phyloP scores from a whole-genome alignment of 2,888 invertebrate species.

The Nyleta sp. region DNA sequence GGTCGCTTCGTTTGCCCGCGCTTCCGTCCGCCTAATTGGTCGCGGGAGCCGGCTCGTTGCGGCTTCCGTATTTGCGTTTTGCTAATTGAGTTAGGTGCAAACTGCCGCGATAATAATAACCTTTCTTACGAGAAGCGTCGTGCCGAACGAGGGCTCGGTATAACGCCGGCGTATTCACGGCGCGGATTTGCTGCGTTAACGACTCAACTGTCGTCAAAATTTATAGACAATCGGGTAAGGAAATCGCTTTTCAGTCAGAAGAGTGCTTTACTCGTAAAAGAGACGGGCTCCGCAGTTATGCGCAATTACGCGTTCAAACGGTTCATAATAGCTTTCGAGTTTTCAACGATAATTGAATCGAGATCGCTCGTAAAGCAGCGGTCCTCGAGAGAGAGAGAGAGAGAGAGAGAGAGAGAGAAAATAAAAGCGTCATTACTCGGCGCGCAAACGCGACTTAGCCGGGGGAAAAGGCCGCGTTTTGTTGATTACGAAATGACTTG shows the following conservation, averaged over 20 bases:
- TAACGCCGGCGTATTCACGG: slow-evolving; percentile 39
- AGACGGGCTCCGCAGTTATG: slow-evolving; percentile 70
- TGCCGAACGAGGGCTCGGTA: slow-evolving; percentile 13
- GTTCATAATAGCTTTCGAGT: slow-evolving; percentile 72
- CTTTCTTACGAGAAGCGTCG: slow-evolving; percentile 27
- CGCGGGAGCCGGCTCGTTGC: not conserved
- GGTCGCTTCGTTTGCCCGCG: not conserved
- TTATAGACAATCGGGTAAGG: slow-evolving; percentile 60
- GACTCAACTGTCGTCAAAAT: slow-evolving; percentile 61
- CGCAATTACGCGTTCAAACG: slow-evolving; percentile 73
- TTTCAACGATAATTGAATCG: slow-evolving; percentile 73
- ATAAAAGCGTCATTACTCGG: slow-evolving; percentile 26
- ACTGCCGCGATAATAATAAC: slow-evolving; percentile 35
- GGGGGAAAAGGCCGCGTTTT: slow-evolving; percentile 9
- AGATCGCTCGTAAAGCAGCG: slow-evolving; percentile 63
- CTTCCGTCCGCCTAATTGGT: not conserved
- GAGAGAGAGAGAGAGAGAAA: too few species aligned
- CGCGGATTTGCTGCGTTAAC: slow-evolving; percentile 55
- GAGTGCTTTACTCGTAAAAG: slow-evolving; percentile 58
- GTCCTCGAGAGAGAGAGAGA: slow-evolving; percentile 37
- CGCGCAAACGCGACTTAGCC: not conserved
- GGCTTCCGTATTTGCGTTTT: slow-evolving; percentile 34
- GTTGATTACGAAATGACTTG: slow-evolving; percentile 32
- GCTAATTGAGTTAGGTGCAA: slow-evolving; percentile 52
- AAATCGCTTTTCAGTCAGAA: slow-evolving; percentile 58